Percentiles rank a stretch among this genome's conserved stretches.
These are phyloP conservation scores for Cyclophora albipunctata DNA, from an alignment of 2,888 invertebrate genomes.

Conservation along the genomic window DNA sequence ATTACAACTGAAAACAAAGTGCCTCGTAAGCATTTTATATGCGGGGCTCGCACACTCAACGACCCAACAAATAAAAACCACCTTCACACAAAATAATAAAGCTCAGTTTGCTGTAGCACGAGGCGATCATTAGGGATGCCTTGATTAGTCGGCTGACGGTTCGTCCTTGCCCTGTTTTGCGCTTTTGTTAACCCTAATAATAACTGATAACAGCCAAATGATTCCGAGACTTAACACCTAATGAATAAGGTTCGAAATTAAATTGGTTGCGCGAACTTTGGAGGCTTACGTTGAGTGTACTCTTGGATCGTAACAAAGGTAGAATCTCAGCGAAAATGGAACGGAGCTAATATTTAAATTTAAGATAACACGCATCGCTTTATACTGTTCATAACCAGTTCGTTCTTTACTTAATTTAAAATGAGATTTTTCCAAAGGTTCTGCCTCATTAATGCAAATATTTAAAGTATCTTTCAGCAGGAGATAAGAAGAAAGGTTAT, in stretches of 20 bases:
- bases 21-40: conserved; percentile 16
- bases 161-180: conserved; percentile 37
- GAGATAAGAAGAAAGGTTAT: no score
- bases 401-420: no score
- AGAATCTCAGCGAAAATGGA: conserved; percentile 11
- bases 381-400: no score
- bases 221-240: conserved; percentile 15
- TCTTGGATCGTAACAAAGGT: conserved; percentile 14
- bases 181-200: conserved; percentile 34
- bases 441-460: no score
- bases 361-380: no score
- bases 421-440: no score
- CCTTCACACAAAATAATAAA: conserved; percentile 7
- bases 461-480: no score
- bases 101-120: conserved; percentile 7
- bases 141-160: conserved; percentile 42
- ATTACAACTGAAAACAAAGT: conserved; percentile 15
- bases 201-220: conserved; percentile 16
- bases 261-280: conserved; percentile 4
- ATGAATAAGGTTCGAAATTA: conserved; percentile 15
- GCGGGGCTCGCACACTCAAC: conserved; percentile 2
- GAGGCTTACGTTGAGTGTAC: conserved; percentile 13
- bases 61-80: conserved; percentile 7
- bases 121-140: conserved; percentile 33
- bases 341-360: conserved; percentile 1